phyloP scores from a whole-genome alignment of 2,888 invertebrate genomes.

The Lamproptera curius region DNA sequence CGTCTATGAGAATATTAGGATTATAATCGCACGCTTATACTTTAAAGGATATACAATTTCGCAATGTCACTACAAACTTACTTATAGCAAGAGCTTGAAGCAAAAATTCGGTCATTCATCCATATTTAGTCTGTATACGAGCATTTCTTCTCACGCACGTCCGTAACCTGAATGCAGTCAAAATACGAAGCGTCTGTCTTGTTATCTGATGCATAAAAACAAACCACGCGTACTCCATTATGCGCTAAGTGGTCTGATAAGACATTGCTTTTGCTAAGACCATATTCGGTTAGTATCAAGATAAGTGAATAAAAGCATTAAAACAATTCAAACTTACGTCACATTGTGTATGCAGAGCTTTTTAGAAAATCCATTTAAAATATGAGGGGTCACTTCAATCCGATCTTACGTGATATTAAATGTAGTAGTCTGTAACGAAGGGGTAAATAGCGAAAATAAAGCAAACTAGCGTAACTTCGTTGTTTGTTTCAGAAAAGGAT shows the following conservation, averaged over 20 bases:
- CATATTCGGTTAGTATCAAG: slow-evolving; percentile 15
- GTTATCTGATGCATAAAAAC: slow-evolving; percentile 21
- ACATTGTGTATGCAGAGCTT: too few relatives aligned
- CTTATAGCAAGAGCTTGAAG: background rate
- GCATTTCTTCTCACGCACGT: slow-evolving; percentile 11
- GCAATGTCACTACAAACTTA: background rate
- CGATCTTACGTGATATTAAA: too few relatives aligned
- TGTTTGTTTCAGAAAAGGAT: too few relatives aligned
- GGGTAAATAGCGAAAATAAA: too few relatives aligned
- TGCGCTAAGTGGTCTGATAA: slow-evolving; percentile 18
- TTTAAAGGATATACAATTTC: slow-evolving; percentile 1
- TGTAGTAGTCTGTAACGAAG: too few relatives aligned
- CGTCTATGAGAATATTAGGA: too few relatives aligned
- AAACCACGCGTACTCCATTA: slow-evolving; percentile 16
- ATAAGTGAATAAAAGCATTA: background rate
- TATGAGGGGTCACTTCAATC: too few relatives aligned
- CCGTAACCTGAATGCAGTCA: background rate
- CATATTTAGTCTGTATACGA: slow-evolving; percentile 4
- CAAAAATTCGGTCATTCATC: slow-evolving; percentile 1
- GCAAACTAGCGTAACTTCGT: too few relatives aligned
- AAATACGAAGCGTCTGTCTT: slow-evolving; percentile 7
- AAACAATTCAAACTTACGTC: too few relatives aligned
- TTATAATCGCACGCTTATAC: too few relatives aligned
- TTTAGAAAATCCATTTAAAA: too few relatives aligned
- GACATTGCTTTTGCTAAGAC: slow-evolving; percentile 12